Base-by-base conservation (phyloP, 2,113 vertebrate species). In the Rhinoptilus africanus region DNA sequence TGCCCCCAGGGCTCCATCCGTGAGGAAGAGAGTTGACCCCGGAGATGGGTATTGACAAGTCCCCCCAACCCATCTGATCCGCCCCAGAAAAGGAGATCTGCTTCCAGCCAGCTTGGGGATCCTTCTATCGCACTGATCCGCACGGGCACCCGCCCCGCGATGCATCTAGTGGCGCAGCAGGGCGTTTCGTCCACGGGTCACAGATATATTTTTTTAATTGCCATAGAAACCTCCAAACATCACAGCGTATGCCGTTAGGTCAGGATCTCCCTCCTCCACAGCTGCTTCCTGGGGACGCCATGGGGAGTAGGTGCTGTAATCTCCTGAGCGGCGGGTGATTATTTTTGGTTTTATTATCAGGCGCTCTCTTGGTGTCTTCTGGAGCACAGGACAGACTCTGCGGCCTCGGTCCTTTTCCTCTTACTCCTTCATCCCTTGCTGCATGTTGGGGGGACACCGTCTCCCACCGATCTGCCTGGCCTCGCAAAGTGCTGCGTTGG, bases 171-270 rank as follows among this genome's bases (percentile, higher is more conserved):
- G 59, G 22, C 39, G 59, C 59, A 8, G 50, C 63, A 10, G 66
- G 64, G 77, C 56, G 18, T 81, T 89, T 91, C 87, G 77, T 91
- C 87, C 54, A 20, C 14, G 6, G 54, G 76, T 39, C 10, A 1
- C 72, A 37, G 89, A 56, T 35, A 12, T 23, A 32, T 66, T 80
- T 95, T 95, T 86, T 56, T 48, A 91, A 95, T 89, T 86, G 34
- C 89, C 92, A 86, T 60, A 84, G 96, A 95, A 92, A 91, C 92
- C 80, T 86, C 84, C 84, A 89, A 92, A 87, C 93, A 83, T 64
- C 48, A 13, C 35, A 59, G 67, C 12, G 1, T 34, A 62, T 10
- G 37, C 71, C 17, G 17, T 72, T 68, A n/a, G 27, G 6, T 84
- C 92, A 84, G 51, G 47, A 57, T 63, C 88, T 89, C 34, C 0